phyloP scores from a whole-genome alignment of 2,797 vertebrate species.

The Euphonia xanthogaster region DNA sequence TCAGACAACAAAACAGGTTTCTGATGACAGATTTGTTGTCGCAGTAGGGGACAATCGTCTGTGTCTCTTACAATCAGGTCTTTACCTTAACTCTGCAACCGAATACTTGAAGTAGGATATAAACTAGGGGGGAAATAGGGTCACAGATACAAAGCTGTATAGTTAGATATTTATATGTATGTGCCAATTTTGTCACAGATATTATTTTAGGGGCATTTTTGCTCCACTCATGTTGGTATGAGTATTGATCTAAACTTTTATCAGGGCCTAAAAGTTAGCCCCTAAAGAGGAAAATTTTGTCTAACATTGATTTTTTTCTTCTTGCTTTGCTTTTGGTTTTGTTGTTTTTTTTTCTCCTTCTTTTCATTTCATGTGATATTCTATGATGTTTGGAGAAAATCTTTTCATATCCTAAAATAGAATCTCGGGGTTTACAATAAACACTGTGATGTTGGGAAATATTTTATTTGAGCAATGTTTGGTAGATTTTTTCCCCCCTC shows the following conservation, averaged over 20 bases:
- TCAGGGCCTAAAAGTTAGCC: constrained; percentile 44
- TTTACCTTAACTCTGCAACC: constrained; percentile 84
- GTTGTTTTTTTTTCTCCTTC: background rate
- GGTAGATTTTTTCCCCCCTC: constrained; percentile 23
- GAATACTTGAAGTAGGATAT: constrained; percentile 97
- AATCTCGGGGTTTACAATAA: constrained; percentile 88
- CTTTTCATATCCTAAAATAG: constrained; percentile 80
- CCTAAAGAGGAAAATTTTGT: constrained; percentile 67
- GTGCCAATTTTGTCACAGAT: constrained; percentile 90
- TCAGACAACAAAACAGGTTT: constrained; percentile 70
- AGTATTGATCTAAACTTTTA: constrained; percentile 65
- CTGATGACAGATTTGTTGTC: constrained; percentile 78
- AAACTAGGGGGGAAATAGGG: constrained; percentile 77
- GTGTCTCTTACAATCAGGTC: constrained; percentile 87
- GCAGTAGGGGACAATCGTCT: constrained; percentile 67
- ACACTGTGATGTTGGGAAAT: constrained; percentile 94
- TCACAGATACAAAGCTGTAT: constrained; percentile 77
- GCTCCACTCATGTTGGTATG: constrained; percentile 67
- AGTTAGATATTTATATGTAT: constrained; percentile 86
- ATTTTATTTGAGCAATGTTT: constrained; percentile 71
- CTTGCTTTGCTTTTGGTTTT: background rate
- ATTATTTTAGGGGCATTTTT: constrained; percentile 76
- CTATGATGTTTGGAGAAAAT: constrained; percentile 63
- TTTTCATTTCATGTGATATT: constrained; percentile 59
- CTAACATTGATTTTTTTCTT: constrained; percentile 12